phyloP scores from a whole-genome alignment of 2,113 vertebrate species.

The cat (Felis catus) region F.catus_Fca126_mat1.0 CM031413.1:65903501-65904000 shows the following conservation, averaged over 20 bases:
- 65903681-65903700: background rate
- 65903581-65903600: conserved; percentile 54
- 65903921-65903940: fast-evolving
- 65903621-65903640: conserved; percentile 95
- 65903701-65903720: conserved; percentile 67
- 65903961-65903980: background rate
- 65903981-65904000: background rate
- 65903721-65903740: conserved; percentile 80
- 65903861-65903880: background rate
- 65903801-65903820: background rate
- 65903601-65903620: conserved; percentile 80
- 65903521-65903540: background rate
- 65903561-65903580: conserved; percentile 90
- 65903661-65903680: conserved; percentile 19
- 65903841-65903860: background rate
- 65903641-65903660: conserved; percentile 79
- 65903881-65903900: background rate
- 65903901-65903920: background rate
- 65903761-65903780: background rate
- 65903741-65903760: conserved; percentile 70
- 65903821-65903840: background rate
- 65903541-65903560: conserved; percentile 73
- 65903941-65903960: fast-evolving
- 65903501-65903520: background rate
- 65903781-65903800: background rate